These are phyloP conservation scores for Steinernema feltiae DNA, from an alignment of 1,140 invertebrate genomes.

Conservation along the genomic window DNA sequence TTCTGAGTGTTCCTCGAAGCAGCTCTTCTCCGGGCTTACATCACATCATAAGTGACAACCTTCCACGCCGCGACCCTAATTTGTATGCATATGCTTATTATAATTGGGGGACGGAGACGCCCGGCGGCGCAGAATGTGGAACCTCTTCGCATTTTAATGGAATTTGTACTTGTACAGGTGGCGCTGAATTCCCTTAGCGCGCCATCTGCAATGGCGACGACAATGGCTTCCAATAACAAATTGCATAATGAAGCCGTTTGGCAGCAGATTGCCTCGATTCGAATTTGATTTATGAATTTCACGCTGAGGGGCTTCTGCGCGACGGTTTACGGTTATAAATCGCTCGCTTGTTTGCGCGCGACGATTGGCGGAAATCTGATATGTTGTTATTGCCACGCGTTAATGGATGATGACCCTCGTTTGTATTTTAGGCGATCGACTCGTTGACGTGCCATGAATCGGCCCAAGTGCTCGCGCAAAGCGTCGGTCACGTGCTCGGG, in stretches of 20 bases:
- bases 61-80: not conserved
- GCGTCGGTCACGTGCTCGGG: constrained; percentile 52
- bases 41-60: constrained; percentile 18
- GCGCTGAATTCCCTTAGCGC: not conserved
- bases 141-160: not conserved
- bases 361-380: constrained; percentile 5
- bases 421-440: constrained; percentile 43
- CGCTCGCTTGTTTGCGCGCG: constrained; percentile 1
- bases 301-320: not conserved
- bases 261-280: not conserved
- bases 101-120: constrained; percentile 5
- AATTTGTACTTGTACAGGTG: constrained; percentile 18
- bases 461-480: constrained; percentile 47
- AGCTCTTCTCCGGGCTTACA: not conserved
- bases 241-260: not conserved
- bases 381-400: not conserved
- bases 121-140: not conserved
- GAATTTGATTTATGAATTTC: constrained; percentile 13
- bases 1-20: not conserved
- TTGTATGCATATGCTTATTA: constrained; percentile 13
- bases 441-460: constrained; percentile 40
- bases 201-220: constrained; percentile 11
- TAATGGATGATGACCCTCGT: constrained; percentile 2
- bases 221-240: not conserved
- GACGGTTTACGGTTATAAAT: constrained; percentile 21